Evolutionary conservation across 2,797 vertebrate genomes (phyloP), one percentile per base, ranked within the genome.

Genomic region (Botia kubotai): DNA sequence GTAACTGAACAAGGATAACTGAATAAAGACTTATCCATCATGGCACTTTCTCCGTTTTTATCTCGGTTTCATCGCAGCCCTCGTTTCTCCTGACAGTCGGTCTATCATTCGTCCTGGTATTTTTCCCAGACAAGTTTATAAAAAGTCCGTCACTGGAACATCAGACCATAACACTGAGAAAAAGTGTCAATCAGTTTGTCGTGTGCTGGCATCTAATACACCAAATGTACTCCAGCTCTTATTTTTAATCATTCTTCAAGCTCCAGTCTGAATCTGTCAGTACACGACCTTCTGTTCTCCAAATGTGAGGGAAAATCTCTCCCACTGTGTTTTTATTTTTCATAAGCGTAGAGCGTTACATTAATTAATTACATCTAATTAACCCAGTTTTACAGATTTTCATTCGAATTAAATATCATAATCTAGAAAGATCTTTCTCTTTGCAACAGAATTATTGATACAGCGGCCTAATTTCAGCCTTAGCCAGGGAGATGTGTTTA

Each of bases 261-360:
- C 55, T 67, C 1, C n/a, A 23, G 48, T n/a, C n/a, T 55, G 2
- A 53, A 1, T 55, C 12, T n/a, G 19, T 66, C 7, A 53, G 11
- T 67, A 55, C 17, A 19, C 4, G 16, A 62, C 58, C 23, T 65
- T 63, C n/a, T 14, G 53, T 69, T 69, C 36, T 46, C 21, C 19
- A 13, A 43, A 55, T 23, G 57, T 62, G 10, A 73, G 16, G 19
- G 13, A 75, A 13, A 33, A 73, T 2, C 23, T 79, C 19, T 82
- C 72, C 16, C 50, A 21, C 57, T 63, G 19, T 33, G 52, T 72
- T 75, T 58, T 76, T 23, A 60, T 67, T 68, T 62, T 75, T 62
- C 68, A 77, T 85, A 65, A 67, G 63, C 70, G 77, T 58, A 80
- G n/a, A 46, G 60, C 83, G 77, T 70, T 77, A 82, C 55, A 52